Base-by-base conservation (phyloP, 2,888 invertebrate genomes). In the Pseudococcus longispinus region DNA sequence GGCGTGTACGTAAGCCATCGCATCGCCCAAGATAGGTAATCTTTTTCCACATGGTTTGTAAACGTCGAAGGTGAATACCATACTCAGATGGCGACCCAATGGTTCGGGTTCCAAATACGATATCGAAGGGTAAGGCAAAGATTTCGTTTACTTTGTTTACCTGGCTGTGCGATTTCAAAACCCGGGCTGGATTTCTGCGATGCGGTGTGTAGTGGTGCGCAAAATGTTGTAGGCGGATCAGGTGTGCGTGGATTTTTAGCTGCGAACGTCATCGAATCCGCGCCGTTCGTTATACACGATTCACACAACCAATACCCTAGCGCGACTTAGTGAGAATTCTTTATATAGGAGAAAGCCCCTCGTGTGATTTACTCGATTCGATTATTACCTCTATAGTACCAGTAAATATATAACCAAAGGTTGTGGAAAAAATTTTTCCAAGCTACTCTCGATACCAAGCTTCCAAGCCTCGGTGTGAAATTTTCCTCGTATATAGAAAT, bases 41-140 rank as follows among this genome's bases (percentile, higher is more conserved):
- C 74, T 37, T 74, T 65, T 65, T 70, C 11, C 74, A 74, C 74
- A 74, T 74, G 74, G 74, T 65, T 65, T 11, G 32, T n/a, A 51
- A 51, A 51, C 51, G n/a, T 51, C 51, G 51, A 51, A 51, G n/a
- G 13, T n/a, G 51, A 51, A 51, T 15, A n/a, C n/a, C 51, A 51
- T n/a, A 11, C 26, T 74, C 74, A 37, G 74, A 74, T 74, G 37
- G 8, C 70, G 70, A 9, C 5, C 23, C 15, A 60, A 60, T 20
- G 44, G 11, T 8, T n/a, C 15, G n/a, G 44, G 44, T 46, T n/a
- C 51, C 15, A 51, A 51, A 6, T 5, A 51, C 37, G 37, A 46
- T 46, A 46, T 51, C 51, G n/a, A 65, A 23, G 26, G 26, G 26
- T 65, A 65, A 15, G 11, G 32, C 74, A 74, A 11, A 23, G 74